Evolutionary conservation across 1,140 invertebrate species (phyloP), one percentile per base, ranked within the genome.

Genomic region (Pachyrhynchus sulphureomaculatus): DNA sequence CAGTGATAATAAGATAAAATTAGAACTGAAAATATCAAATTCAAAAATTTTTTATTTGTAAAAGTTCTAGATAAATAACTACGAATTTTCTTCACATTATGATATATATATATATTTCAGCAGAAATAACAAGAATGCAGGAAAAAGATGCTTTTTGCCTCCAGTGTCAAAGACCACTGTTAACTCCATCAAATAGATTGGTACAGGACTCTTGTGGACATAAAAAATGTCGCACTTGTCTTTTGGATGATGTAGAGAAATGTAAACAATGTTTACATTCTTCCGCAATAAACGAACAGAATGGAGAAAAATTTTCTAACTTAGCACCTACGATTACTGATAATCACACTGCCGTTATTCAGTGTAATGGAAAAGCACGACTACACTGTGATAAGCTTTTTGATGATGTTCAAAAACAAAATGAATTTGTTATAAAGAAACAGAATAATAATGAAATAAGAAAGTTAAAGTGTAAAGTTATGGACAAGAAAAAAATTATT

Each of bases 171-270:
- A 65, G 68, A 44, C n/a, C 41, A 17, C 64, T 72, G 21, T 68
- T 68, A 34, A 65, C 65, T 23, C 64, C 69, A 4, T 63, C 60
- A 13, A 71, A 68, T 51, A 58, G 78, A 58, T 58, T 78, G 18
- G 72, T 80, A 5, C 72, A 76, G 52, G 79, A 80, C 64, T 63
- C 69, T n/a, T 80, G 79, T 71, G 78, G 79, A 8, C 79, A 80
- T 61, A 66, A 73, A 21, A 80, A 80, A 66, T 80, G 79, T 45
- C 62, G 78, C 51, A 37, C 66, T 9, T 80, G 79, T 67, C 62
- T 80, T 23, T 67, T 80, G 15, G 56, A 64, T 55, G 77, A 78
- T 53, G 73, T 74, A 59, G 64, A 71, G 6, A 60, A 68, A 5
- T 80, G 79, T 66, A 64, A 66, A 45, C 70, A 71, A 55, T 80